Base-by-base conservation (phyloP, 2,888 invertebrate genomes). In the Candidula unifasciata region DNA sequence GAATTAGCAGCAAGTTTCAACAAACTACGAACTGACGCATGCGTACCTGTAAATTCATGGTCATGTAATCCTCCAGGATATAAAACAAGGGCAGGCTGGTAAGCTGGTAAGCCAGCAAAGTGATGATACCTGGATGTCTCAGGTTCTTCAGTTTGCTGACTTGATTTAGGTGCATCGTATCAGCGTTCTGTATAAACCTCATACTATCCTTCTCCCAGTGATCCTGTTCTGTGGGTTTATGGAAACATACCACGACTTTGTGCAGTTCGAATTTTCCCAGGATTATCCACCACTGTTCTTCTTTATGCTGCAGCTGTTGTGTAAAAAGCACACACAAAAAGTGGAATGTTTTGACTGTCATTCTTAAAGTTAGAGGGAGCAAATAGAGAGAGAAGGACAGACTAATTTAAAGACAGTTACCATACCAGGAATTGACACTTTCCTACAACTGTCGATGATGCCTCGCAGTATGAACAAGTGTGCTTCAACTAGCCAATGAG, bases 161-260 rank as follows among this genome's bases (percentile, higher is more conserved):
- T n/a, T 73, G 73, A 35, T 73, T 73, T 3, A 73, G 5, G 73
- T 73, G 73, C 73, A 73, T 73, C 13, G 33, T 24, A 13, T 73
- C 73, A 24, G 16, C n/a, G 13, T 35, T 13, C 24, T 35, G 27
- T 27, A 1, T 73, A 35, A 73, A 37, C n/a, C 33, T 6, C 13
- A 24, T 21, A 6, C 13, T 2, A n/a, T 37, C 33, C 3, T 35
- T 30, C 30, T 35, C 44, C 24, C 73, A 21, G 35, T 73, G 73
- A 5, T 35, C 73, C 27, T 37, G 6, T 2, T 2, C 37, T 3
- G 16, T 30, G 13, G 73, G 73, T 37, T 44, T 35, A 21, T 73
- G 35, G 13, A 73, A 37, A 16, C 27, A 37, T 13, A 73, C 73
- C 33, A 35, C 18, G 35, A n/a, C 73, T 35, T 27, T 8, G 8